phyloP scores from a whole-genome alignment of 2,113 vertebrate genomes.

The Nothoprocta perdicaria region DNA sequence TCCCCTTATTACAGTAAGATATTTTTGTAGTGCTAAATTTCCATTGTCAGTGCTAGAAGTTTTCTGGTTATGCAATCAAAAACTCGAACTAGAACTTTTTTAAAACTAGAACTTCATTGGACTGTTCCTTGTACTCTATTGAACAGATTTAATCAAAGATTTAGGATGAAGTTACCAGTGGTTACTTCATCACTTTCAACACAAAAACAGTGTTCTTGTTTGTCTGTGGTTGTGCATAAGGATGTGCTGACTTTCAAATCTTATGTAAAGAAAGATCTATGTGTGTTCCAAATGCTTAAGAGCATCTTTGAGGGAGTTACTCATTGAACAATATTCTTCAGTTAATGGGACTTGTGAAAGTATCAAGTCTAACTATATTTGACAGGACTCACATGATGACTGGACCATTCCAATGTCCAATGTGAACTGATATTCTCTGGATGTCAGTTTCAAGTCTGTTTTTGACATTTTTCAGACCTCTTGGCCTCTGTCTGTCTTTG shows the following conservation, averaged over 20 bases:
- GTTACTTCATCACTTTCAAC: background rate
- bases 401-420: background rate
- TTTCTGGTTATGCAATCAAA: background rate
- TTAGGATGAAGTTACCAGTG: background rate
- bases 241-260: background rate
- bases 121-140: accelerated
- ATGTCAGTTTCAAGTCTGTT: background rate
- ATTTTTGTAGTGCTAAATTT: accelerated
- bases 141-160: background rate
- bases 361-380: background rate
- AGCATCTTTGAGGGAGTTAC: background rate
- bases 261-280: background rate
- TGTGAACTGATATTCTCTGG: background rate
- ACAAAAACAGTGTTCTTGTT: background rate
- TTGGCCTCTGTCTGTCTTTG: background rate
- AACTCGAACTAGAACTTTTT: too few species aligned
- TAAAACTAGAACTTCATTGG: too few species aligned
- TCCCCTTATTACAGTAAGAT: accelerated
- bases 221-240: background rate
- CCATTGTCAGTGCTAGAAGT: background rate
- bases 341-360: background rate
- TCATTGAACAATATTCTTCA: background rate
- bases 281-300: background rate
- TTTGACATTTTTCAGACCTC: background rate
- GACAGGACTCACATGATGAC: too few species aligned